These are phyloP conservation scores for Alcedo quadribrachys DNA, from an alignment of 2,797 vertebrate genomes.

Conservation along the genomic window DNA sequence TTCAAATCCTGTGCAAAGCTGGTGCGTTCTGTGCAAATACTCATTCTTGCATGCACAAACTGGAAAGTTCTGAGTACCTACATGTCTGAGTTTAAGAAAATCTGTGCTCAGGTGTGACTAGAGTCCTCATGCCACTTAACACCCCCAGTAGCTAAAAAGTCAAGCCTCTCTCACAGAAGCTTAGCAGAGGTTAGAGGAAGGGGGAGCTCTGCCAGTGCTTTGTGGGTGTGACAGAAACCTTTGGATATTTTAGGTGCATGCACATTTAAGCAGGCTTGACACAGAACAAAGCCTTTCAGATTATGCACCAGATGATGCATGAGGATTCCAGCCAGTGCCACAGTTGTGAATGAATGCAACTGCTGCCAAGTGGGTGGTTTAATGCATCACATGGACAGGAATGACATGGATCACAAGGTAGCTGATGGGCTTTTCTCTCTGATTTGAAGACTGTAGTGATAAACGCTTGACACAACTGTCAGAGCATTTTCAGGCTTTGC, in stretches of 20 bases:
- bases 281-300: neutral
- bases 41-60: neutral
- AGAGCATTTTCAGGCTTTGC: neutral
- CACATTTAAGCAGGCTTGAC: conserved; percentile 10
- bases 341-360: neutral
- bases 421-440: neutral
- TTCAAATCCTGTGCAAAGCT: neutral
- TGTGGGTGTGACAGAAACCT: neutral
- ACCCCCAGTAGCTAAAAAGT: neutral
- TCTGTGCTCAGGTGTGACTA: neutral
- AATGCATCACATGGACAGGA: neutral
- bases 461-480: neutral
- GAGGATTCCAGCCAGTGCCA: neutral
- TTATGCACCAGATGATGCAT: neutral
- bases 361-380: neutral
- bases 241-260: neutral
- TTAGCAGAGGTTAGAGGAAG: neutral
- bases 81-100: neutral
- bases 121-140: neutral
- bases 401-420: neutral
- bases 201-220: neutral
- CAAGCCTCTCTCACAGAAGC: neutral
- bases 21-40: neutral
- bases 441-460: neutral
- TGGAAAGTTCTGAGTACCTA: neutral